Percentiles rank a stretch among this genome's conserved stretches.
Evolutionary conservation across 92 coral and sea anemone species (phyloP).

Genomic region (Actinernus sp.): DNA sequence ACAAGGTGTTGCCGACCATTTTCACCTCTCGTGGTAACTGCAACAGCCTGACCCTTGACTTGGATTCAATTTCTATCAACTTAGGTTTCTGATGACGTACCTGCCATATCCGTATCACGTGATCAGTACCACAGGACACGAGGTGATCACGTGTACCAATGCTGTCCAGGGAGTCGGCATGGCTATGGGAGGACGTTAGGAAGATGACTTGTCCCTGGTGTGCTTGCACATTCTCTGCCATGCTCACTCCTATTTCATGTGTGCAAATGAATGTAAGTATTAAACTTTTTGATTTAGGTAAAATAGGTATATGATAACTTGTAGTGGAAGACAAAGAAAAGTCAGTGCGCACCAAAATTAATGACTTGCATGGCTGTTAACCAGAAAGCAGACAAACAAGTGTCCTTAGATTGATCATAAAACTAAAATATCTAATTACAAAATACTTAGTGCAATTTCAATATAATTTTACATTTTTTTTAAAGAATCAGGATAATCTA

Average conservation of each 20-base stretch:
- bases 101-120: slow-evolving; percentile 84
- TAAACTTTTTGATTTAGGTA: too few relatives aligned
- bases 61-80: slow-evolving; percentile 63
- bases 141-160: slow-evolving; percentile 79
- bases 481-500: too few relatives aligned
- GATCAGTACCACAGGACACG: slow-evolving; percentile 89
- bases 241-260: slow-evolving; percentile 58
- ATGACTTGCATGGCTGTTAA: too few relatives aligned
- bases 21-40: slow-evolving; percentile 77
- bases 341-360: too few relatives aligned
- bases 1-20: slow-evolving; percentile 85
- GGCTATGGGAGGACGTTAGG: slow-evolving; percentile 70
- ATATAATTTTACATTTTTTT: too few relatives aligned
- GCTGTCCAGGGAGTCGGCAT: slow-evolving; percentile 41
- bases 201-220: slow-evolving; percentile 89
- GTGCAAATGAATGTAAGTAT: too few relatives aligned
- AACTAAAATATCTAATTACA: too few relatives aligned
- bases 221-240: slow-evolving; percentile 89
- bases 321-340: too few relatives aligned
- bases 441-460: too few relatives aligned
- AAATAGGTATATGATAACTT: too few relatives aligned
- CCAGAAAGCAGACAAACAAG: too few relatives aligned
- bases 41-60: slow-evolving; percentile 76
- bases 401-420: too few relatives aligned
- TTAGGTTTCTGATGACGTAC: slow-evolving; percentile 41